Percentiles rank a stretch among this genome's conserved stretches.
Conservation (phyloP, 2,113 vertebrate genomes). For the Apeltes quadracus region DNA sequence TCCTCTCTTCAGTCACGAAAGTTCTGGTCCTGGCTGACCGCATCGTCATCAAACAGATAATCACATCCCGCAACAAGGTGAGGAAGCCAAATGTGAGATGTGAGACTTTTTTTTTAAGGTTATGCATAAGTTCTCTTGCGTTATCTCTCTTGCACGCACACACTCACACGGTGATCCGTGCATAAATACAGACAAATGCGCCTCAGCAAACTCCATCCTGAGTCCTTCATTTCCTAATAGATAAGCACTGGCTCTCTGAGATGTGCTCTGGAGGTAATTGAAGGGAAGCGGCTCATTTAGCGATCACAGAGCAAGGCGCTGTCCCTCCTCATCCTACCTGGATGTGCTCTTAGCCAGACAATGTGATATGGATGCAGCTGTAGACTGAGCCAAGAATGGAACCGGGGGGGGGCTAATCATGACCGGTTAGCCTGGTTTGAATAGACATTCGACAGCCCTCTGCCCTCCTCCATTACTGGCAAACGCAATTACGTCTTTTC, state of each 20-base stretch:
- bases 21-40: slow-evolving; percentile 95
- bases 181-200: neutral
- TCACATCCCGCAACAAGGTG: slow-evolving; percentile 96
- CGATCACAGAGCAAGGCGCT: slow-evolving; percentile 20
- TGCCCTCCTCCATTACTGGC: slow-evolving; percentile 74
- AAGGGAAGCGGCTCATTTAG: slow-evolving; percentile 66
- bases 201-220: slow-evolving; percentile 13
- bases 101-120: neutral
- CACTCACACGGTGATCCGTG: neutral
- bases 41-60: slow-evolving; percentile 98
- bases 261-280: slow-evolving; percentile 66
- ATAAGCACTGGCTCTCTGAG: slow-evolving; percentile 51
- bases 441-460: slow-evolving; percentile 65
- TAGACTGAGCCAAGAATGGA: slow-evolving; percentile 61
- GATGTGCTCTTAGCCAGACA: slow-evolving; percentile 54
- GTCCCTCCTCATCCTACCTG: slow-evolving; percentile 44
- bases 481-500: slow-evolving; percentile 77
- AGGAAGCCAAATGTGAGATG: neutral
- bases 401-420: slow-evolving; percentile 64
- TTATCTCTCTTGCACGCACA: neutral
- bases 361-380: slow-evolving; percentile 44
- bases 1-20: slow-evolving; percentile 97
- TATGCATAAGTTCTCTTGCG: neutral
- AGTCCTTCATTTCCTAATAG: slow-evolving; percentile 52
- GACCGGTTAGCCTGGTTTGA: slow-evolving; percentile 71